These are phyloP conservation scores for Chymomyza fuscimana DNA, from an alignment of 2,888 invertebrate species.

Conservation along the genomic window DNA sequence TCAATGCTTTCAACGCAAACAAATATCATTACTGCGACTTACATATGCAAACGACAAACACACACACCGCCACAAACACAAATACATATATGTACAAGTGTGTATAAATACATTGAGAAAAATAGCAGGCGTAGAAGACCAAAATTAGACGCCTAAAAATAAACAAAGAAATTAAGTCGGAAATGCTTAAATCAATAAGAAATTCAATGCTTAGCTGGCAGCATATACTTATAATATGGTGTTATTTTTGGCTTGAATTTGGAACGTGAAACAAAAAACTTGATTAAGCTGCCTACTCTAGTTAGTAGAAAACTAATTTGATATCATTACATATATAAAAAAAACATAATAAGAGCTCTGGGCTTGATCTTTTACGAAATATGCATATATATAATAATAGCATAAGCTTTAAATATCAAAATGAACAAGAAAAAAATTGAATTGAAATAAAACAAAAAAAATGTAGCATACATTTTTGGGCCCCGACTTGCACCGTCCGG, in stretches of 20 bases:
- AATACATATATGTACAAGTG: background rate
- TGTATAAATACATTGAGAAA: background rate
- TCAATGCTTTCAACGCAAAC: slow-evolving; percentile 67
- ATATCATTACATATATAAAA: too few relatives aligned
- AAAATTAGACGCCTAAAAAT: background rate
- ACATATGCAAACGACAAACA: slow-evolving; percentile 58
- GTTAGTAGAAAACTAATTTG: too few relatives aligned
- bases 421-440: too few relatives aligned
- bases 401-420: too few relatives aligned
- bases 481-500: too few relatives aligned
- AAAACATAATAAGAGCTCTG: too few relatives aligned
- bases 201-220: background rate
- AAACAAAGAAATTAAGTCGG: background rate
- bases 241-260: background rate
- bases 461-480: too few relatives aligned
- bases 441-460: too few relatives aligned
- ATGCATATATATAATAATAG: too few relatives aligned
- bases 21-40: slow-evolving; percentile 71
- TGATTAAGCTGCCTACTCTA: too few relatives aligned
- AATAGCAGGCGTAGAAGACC: background rate
- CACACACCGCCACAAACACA: background rate
- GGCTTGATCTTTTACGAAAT: too few relatives aligned
- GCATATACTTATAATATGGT: background rate
- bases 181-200: background rate
- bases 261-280: too few relatives aligned